A percentile compares a stretch with the other conserved stretches of the same genome.
Evolutionary conservation across 2,113 vertebrate genomes (phyloP).

Genomic region (Petromus typicus): DNA sequence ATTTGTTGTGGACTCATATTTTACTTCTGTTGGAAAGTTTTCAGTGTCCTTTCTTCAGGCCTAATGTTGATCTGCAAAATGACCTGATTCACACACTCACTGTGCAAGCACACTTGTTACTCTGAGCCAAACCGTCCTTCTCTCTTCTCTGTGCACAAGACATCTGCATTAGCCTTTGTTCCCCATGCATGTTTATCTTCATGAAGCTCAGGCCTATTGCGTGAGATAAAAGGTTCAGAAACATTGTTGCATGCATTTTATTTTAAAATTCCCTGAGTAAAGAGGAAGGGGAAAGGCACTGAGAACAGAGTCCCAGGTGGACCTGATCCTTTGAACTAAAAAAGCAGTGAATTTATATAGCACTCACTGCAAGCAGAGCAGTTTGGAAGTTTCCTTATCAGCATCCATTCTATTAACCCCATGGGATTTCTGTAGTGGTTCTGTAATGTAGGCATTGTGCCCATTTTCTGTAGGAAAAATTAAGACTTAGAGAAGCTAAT

Average conservation of each 20-base stretch:
- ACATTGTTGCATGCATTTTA: background rate
- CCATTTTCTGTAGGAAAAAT: background rate
- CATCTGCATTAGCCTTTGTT: rapidly evolving
- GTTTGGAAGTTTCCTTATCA: background rate
- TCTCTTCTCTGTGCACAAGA: background rate
- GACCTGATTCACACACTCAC: background rate
- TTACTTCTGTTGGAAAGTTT: background rate
- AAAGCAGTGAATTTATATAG: background rate
- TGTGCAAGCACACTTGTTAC: background rate
- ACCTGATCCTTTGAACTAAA: background rate
- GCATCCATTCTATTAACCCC: background rate
- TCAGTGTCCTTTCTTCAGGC: background rate
- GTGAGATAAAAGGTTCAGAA: background rate
- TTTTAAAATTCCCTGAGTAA: background rate
- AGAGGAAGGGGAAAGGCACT: background rate
- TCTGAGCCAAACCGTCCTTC: background rate
- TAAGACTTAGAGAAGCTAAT: background rate
- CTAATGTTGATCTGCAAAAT: background rate
- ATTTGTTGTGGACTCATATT: background rate
- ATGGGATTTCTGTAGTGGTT: background rate
- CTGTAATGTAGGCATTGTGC: background rate
- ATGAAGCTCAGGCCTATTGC: background rate
- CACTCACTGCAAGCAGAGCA: background rate
- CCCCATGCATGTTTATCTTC: background rate
- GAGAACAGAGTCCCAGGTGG: background rate